Percentiles rank a stretch among this genome's conserved stretches.
These are phyloP conservation scores for Cyprinodon brontotheroides DNA, from an alignment of 2,113 vertebrate species.

Conservation along the genomic window DNA sequence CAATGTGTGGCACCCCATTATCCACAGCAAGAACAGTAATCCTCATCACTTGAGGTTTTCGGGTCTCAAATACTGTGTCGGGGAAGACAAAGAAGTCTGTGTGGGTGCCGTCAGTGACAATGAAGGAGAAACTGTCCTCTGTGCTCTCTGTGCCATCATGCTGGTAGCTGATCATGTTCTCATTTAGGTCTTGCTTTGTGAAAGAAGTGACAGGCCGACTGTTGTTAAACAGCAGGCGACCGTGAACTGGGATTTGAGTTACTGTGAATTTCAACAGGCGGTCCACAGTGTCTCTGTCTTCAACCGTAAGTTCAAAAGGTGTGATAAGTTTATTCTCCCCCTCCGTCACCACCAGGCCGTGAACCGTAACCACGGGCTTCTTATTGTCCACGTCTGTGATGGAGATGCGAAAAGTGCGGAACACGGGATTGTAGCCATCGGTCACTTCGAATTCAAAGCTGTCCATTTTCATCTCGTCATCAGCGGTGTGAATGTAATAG, in stretches of 20 bases:
- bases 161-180: constrained; percentile 94
- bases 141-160: constrained; percentile 88
- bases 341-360: constrained; percentile 85
- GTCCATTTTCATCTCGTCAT: constrained; percentile 95
- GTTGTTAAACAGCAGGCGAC: constrained; percentile 88
- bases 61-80: constrained; percentile 88
- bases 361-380: constrained; percentile 90
- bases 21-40: constrained; percentile 87
- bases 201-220: constrained; percentile 83
- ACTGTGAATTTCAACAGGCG: constrained; percentile 84
- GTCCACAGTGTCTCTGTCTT: constrained; percentile 91
- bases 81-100: constrained; percentile 94
- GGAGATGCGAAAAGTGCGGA: constrained; percentile 93
- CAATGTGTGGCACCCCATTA: constrained; percentile 87
- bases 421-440: constrained; percentile 93
- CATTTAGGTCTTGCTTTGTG: constrained; percentile 93
- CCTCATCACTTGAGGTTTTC: constrained; percentile 89
- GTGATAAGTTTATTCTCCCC: constrained; percentile 91
- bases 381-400: constrained; percentile 96
- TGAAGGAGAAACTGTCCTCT: constrained; percentile 94
- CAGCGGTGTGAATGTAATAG: constrained; percentile 93
- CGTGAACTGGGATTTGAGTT: constrained; percentile 89
- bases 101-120: constrained; percentile 93
- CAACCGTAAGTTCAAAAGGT: constrained; percentile 92
- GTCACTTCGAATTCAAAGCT: constrained; percentile 98